These are phyloP conservation scores for Gymnothorax javanicus DNA, from an alignment of 2,797 vertebrate genomes.

Conservation along the genomic window DNA sequence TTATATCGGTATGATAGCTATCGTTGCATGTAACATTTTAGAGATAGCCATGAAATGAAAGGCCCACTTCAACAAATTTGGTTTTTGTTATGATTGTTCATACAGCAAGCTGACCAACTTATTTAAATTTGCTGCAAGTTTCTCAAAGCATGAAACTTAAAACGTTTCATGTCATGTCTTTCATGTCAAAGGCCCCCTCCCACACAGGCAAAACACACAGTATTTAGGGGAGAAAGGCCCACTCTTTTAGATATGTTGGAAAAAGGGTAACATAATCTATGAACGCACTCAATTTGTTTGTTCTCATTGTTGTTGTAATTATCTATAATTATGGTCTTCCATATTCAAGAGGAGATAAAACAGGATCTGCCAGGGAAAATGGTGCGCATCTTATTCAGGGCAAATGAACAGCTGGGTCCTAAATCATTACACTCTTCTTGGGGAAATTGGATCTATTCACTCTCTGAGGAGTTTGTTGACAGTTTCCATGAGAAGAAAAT, in stretches of 20 bases:
- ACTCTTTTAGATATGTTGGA: conserved; percentile 46
- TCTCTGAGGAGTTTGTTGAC: conserved; percentile 21
- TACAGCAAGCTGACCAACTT: background rate
- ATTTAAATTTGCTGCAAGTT: background rate
- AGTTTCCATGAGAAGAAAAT: conserved; percentile 12
- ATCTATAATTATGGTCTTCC: conserved; percentile 78
- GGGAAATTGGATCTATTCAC: conserved; percentile 10
- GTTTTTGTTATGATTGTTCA: background rate
- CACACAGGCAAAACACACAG: conserved; percentile 29
- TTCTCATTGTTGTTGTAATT: conserved; percentile 77
- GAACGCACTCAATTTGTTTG: conserved; percentile 68
- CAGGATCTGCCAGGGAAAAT: conserved; percentile 65
- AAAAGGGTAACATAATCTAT: conserved; percentile 55
- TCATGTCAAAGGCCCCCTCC: conserved; percentile 6
- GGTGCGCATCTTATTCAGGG: conserved; percentile 61
- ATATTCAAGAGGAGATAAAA: conserved; percentile 83
- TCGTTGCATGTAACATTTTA: background rate
- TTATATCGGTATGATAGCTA: background rate
- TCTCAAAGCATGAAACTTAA: background rate
- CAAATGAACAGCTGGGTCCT: conserved; percentile 62
- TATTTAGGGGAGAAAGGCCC: conserved; percentile 27
- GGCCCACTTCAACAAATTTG: background rate
- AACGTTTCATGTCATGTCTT: background rate
- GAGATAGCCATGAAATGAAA: background rate
- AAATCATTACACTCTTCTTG: conserved; percentile 41